These are phyloP conservation scores for Paedocypris micromegethes DNA, from an alignment of 2,797 vertebrate genomes.

Conservation along the genomic window DNA sequence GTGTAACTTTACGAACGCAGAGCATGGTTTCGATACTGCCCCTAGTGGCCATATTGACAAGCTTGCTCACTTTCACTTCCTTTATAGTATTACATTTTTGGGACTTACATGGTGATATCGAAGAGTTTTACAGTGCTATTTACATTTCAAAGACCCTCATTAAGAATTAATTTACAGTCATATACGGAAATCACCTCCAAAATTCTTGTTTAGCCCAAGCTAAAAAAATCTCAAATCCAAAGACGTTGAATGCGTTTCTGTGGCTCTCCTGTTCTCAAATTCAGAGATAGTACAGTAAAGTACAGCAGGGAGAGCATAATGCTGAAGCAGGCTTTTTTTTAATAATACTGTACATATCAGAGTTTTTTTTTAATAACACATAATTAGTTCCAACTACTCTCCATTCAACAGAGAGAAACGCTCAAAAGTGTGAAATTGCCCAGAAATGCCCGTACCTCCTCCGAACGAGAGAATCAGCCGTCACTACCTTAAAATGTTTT, in stretches of 20 bases:
- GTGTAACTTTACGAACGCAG: no score
- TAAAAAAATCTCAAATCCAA: no score
- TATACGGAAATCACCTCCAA: no score
- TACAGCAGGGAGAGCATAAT: constrained; percentile 12
- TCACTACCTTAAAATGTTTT: constrained; percentile 33
- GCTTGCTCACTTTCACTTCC: no score
- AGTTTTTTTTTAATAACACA: constrained; percentile 26
- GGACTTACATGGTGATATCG: no score
- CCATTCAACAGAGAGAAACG: constrained; percentile 38
- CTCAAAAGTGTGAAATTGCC: constrained; percentile 38
- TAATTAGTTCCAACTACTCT: constrained; percentile 44
- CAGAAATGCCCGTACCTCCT: constrained; percentile 25
- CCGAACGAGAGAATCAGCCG: constrained; percentile 44
- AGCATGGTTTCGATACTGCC: no score
- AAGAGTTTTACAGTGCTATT: no score
- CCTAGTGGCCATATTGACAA: no score
- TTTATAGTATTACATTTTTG: no score
- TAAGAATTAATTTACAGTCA: no score
- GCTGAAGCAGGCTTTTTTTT: constrained; percentile 9
- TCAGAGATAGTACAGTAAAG: constrained; percentile 17
- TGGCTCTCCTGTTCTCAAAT: neutral
- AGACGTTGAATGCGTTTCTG: neutral
- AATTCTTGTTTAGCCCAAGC: no score
- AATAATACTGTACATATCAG: neutral
- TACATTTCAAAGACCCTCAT: no score